These are phyloP conservation scores for Erinaceus europaeus DNA, from an alignment of 2,113 vertebrate species.

Conservation along the genomic window DNA sequence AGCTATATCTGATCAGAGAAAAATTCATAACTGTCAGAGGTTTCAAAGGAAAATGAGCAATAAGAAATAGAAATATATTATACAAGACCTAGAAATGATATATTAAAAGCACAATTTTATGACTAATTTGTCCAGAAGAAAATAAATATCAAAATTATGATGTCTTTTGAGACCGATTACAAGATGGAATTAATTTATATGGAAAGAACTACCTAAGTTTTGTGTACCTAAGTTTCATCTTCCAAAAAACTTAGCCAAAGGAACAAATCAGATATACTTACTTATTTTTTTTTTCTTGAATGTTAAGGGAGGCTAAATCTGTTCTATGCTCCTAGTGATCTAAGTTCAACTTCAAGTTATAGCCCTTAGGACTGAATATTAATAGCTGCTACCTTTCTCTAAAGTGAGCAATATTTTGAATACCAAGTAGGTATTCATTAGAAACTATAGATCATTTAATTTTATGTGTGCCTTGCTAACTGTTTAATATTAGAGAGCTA, in stretches of 20 bases:
- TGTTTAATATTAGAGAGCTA: conserved; percentile 30
- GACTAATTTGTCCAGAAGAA: conserved; percentile 45
- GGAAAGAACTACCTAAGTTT: too few species aligned
- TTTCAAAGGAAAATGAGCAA: conserved; percentile 39
- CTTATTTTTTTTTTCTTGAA: background rate
- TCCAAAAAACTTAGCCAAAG: conserved; percentile 13
- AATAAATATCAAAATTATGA: conserved; percentile 54
- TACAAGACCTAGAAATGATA: conserved; percentile 3
- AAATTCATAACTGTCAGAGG: background rate
- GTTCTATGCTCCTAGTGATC: background rate
- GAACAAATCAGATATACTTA: background rate
- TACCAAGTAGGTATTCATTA: conserved; percentile 24
- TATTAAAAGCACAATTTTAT: conserved; percentile 45
- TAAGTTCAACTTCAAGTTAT: background rate
- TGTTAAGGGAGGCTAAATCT: background rate
- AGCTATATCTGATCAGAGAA: conserved; percentile 20
- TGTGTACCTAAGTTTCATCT: background rate
- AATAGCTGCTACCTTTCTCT: conserved; percentile 2
- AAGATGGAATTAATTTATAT: conserved; percentile 40
- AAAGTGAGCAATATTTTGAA: conserved; percentile 25
- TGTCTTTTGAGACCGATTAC: conserved; percentile 10
- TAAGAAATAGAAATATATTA: conserved; percentile 33
- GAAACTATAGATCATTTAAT: conserved; percentile 34
- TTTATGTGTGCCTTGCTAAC: conserved; percentile 31
- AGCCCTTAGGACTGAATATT: background rate